A percentile compares a stretch with the other conserved stretches of the same genome.
These are phyloP conservation scores for Exocentrus adspersus DNA, from an alignment of 2,888 invertebrate species.

Conservation along the genomic window DNA sequence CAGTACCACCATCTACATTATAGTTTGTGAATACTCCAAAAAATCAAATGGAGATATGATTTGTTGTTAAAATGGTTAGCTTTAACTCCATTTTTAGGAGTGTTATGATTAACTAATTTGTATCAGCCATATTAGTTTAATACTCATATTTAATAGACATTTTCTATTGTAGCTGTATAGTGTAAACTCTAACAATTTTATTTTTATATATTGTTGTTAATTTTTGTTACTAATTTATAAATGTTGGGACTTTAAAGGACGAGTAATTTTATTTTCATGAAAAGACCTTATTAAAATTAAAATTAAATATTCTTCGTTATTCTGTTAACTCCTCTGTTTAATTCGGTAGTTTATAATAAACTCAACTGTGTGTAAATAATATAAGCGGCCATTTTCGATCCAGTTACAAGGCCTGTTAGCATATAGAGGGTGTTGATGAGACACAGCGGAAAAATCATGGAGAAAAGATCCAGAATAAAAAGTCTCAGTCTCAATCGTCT, in stretches of 20 bases:
- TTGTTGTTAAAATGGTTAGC: neutral
- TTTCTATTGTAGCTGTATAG: neutral
- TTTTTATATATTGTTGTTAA: slow-evolving; percentile 24
- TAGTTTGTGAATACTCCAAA: no score
- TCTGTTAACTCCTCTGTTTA: no score
- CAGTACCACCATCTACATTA: no score
- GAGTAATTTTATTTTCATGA: slow-evolving; percentile 7
- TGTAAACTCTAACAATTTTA: slow-evolving; percentile 7
- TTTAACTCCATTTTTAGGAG: neutral
- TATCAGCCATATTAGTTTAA: slow-evolving; percentile 1
- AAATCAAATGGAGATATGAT: neutral
- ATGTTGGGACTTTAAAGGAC: slow-evolving; percentile 14
- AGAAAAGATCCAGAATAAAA: neutral
- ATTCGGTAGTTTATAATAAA: no score
- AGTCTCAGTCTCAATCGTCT: neutral
- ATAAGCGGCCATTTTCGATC: no score
- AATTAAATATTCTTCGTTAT: no score
- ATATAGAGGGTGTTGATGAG: no score
- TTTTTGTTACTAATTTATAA: slow-evolving; percentile 29
- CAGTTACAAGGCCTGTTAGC: no score
- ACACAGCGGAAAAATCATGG: no score
- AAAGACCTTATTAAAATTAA: no score
- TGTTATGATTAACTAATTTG: neutral
- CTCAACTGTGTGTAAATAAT: no score
- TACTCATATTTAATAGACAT: neutral